Evolutionary conservation across 2,888 invertebrate species (phyloP).

Genomic region (Morinoia aosen): DNA sequence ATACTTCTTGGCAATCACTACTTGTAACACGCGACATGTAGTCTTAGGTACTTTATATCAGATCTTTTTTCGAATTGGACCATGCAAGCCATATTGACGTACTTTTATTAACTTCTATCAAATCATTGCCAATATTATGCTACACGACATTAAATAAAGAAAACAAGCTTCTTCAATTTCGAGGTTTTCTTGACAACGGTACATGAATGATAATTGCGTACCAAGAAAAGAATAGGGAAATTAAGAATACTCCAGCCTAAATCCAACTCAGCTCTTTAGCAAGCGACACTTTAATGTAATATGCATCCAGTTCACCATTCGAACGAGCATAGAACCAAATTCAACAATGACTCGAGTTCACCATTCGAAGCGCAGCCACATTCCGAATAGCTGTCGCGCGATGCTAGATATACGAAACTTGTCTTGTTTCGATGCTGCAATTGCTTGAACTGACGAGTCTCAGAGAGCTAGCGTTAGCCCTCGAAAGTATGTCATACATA

Average conservation of each 20-base stretch:
- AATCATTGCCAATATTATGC: neutral
- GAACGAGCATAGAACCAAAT: neutral
- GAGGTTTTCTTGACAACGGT: neutral
- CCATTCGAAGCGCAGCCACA: neutral
- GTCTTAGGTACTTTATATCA: neutral
- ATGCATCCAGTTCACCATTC: neutral
- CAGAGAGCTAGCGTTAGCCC: neutral
- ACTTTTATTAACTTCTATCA: neutral
- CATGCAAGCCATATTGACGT: neutral
- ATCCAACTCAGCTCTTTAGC: no score
- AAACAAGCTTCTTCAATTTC: neutral
- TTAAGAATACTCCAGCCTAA: no score
- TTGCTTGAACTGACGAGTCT: neutral
- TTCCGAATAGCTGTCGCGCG: no score
- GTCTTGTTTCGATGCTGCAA: no score
- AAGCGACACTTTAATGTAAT: neutral
- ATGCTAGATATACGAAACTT: no score
- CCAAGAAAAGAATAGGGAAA: neutral
- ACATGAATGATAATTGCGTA: neutral
- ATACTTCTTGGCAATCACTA: neutral
- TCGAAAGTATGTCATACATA: neutral
- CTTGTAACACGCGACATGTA: neutral
- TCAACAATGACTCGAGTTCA: neutral
- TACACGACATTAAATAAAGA: neutral
- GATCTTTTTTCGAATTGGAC: neutral